phyloP scores from a whole-genome alignment of 35 echinoderm and acorn worm genomes.

The Diadema setosum region DNA sequence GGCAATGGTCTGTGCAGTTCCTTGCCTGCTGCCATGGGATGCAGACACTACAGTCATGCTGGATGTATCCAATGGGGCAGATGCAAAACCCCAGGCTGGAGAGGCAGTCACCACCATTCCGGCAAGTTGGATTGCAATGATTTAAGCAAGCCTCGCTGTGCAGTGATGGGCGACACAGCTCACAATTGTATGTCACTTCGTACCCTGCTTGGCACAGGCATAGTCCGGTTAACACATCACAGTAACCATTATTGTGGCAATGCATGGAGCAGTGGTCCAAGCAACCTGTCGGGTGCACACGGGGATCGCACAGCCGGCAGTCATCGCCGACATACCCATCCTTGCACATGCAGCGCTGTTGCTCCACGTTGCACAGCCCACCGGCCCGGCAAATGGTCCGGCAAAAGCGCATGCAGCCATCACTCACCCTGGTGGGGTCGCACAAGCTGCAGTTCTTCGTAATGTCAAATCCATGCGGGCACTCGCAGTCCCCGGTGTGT shows the following conservation, averaged over 20 bases:
- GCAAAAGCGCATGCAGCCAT: conserved; percentile 6
- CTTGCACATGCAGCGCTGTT: conserved; percentile 24
- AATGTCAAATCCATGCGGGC: conserved; percentile 19
- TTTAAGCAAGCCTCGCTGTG: conserved; percentile 31
- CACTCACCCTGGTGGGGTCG: conserved; percentile 9
- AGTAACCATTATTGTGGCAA: conserved; percentile 48
- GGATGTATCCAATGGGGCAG: conserved; percentile 25
- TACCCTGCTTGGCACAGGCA: conserved; percentile 54
- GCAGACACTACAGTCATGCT: conserved; percentile 53
- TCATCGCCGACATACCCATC: conserved; percentile 29
- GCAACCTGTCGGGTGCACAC: background rate
- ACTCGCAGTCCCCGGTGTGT: background rate
- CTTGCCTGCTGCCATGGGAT: conserved; percentile 3
- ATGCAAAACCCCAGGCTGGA: background rate
- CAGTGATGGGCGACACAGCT: conserved; percentile 18
- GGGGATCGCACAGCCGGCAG: conserved; percentile 52
- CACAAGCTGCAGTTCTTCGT: conserved; percentile 44
- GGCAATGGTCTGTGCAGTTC: conserved; percentile 59
- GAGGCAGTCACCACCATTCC: conserved; percentile 34
- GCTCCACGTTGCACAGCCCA: conserved; percentile 47
- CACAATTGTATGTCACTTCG: conserved; percentile 22
- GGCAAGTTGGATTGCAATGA: conserved; percentile 19
- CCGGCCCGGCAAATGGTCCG: background rate
- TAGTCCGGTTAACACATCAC: background rate
- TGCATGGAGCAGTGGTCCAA: background rate